Evolutionary conservation across 64 coral and sea anemone genomes (phyloP).

Genomic region (Orbicella faveolata): DNA sequence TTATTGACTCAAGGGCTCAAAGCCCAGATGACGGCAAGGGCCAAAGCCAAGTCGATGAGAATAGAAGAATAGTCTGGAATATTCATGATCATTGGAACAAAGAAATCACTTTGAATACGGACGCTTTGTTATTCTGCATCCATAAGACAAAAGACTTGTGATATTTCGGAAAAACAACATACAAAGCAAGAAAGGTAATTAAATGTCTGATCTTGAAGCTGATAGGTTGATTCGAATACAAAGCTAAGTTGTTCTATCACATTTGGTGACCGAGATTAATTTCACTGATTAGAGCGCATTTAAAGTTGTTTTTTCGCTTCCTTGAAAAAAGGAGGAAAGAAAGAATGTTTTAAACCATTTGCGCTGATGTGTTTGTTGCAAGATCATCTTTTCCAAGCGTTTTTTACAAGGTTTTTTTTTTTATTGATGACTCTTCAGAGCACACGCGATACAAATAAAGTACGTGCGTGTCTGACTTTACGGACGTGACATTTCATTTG

Average conservation of each 20-base stretch:
- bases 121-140: not conserved
- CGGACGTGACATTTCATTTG: not conserved
- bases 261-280: not conserved
- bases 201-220: not conserved
- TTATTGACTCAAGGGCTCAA: not conserved
- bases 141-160: not conserved
- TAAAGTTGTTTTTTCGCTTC: not conserved
- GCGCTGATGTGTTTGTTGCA: not conserved
- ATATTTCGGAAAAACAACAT: slow-evolving; percentile 9
- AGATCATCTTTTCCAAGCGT: not conserved
- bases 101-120: not conserved
- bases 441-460: not conserved
- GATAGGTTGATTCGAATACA: slow-evolving; percentile 15
- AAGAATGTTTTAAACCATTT: not conserved
- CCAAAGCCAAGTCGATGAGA: not conserved
- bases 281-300: not conserved
- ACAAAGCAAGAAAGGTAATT: not conserved
- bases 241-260: not conserved
- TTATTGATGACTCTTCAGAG: not conserved
- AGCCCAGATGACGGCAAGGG: not conserved
- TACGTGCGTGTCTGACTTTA: not conserved
- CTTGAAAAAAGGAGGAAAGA: too few relatives aligned
- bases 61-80: not conserved
- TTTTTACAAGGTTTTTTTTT: not conserved
- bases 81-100: slow-evolving; percentile 4